Evolutionary conservation across 37 sponge, comb jelly and placozoan species (phyloP), one percentile per base, ranked within the genome.

Genomic region (Chondrosia reniformis): DNA sequence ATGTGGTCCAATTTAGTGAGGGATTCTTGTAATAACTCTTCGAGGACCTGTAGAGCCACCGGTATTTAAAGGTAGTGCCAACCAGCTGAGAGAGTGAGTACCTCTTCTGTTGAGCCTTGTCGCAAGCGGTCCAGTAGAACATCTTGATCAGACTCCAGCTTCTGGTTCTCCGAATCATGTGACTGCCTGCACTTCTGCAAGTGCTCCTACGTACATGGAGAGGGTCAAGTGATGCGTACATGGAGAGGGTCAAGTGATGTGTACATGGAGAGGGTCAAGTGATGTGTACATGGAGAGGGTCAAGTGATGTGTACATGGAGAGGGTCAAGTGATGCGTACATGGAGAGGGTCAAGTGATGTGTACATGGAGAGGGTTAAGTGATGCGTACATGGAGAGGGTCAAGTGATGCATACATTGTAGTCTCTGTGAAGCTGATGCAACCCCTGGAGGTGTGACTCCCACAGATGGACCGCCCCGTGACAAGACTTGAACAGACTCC

Each of bases 401-500:
- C n/a, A n/a, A n/a, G n/a, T n/a, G n/a, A 13, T 13, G 7, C 61
- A 59, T 59, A 59, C 61, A 59, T 59, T 59, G 30, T 30, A 30
- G 61, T 40, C 55, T 41, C 61, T 79, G 75, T 63, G 46, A 0
- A 13, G 9, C 28, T 84, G 31, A 8, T 46, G 58, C 33, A 80
- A 27, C 25, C 76, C 57, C 9, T 56, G 31, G 25, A 21, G 45
- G 27, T 90, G 92, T 10, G 15, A 36, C 63, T 83, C 80, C 92
- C 92, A 93, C 44, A 93, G 63, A 28, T 87, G 85, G 32, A 77
- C 91, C 7, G 85, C 76, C 65, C 94, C 94, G 73, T 79, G 84
- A 39, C 63, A 83, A 39, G 54, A 80, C 83, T 90, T 82, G 67
- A 84, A 90, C 28, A 93, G n/a, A n/a, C n/a, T n/a, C n/a, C n/a